Conservation (phyloP, 2,888 invertebrate species). For the Stenichneumon culpator region DNA sequence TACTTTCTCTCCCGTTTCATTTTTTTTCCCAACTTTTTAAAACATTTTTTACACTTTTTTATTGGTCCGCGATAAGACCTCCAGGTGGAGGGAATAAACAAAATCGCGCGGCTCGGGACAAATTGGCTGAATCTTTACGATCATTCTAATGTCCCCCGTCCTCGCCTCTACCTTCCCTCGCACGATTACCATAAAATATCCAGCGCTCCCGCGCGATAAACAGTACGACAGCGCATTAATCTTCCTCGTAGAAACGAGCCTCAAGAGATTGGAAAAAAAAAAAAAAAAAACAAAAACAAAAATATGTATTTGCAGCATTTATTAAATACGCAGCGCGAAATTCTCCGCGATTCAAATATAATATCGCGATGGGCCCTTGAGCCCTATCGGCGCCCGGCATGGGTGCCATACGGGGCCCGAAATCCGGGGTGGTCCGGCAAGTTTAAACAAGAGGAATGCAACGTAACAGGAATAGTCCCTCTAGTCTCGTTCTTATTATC, state of each 20-base stretch:
- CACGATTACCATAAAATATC: constrained; percentile 58
- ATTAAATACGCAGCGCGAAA: constrained; percentile 42
- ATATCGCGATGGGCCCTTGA: constrained; percentile 37
- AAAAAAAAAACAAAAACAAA: background rate
- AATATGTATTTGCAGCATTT: background rate
- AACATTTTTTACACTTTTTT: constrained; percentile 5
- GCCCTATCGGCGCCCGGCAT: constrained; percentile 77
- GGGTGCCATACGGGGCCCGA: constrained; percentile 78
- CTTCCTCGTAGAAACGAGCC: constrained; percentile 32
- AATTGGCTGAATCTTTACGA: constrained; percentile 60
- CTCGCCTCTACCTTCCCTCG: background rate
- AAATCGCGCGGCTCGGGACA: constrained; percentile 50
- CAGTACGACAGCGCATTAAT: constrained; percentile 40
- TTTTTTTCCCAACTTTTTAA: constrained; percentile 10
- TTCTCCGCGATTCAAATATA: constrained; percentile 52
- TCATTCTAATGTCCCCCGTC: constrained; percentile 47
- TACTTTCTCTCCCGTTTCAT: constrained; percentile 33
- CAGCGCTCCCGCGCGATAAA: constrained; percentile 32
- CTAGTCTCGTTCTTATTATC: constrained; percentile 81
- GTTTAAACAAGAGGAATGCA: constrained; percentile 83
- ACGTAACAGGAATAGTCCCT: constrained; percentile 84
- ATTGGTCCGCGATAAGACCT: constrained; percentile 56
- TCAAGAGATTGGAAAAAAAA: constrained; percentile 27
- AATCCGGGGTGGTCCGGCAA: constrained; percentile 84
- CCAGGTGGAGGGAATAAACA: constrained; percentile 34